Percentiles rank a stretch among this genome's conserved stretches.
Evolutionary conservation across 2,797 vertebrate genomes (phyloP).

Genomic region (Lateolabrax maculatus): DNA sequence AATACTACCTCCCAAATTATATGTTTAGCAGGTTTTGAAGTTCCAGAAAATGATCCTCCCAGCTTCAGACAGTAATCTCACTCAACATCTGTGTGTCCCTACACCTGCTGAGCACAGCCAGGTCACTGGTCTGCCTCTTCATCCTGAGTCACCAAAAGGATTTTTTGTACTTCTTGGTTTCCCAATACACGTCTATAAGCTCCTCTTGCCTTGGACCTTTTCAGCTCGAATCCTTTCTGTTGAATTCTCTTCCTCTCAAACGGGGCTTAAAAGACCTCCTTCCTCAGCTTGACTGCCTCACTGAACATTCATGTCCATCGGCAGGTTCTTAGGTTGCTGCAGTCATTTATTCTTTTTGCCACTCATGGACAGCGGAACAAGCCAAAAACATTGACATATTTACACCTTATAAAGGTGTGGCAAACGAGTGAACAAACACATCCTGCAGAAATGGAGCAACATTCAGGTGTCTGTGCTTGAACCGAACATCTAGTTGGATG

Average conservation of each 20-base stretch:
- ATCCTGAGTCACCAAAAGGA: conserved; percentile 37
- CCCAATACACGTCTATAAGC: conserved; percentile 16
- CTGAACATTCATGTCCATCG: conserved; percentile 35
- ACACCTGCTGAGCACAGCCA: conserved; percentile 33
- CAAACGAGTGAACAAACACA: conserved; percentile 13
- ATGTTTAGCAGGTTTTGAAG: conserved; percentile 27
- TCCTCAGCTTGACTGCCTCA: conserved; percentile 30
- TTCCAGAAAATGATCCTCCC: conserved; percentile 31
- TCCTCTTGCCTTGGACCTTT: conserved; percentile 22
- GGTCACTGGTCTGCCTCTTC: conserved; percentile 47
- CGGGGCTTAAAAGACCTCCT: conserved; percentile 21
- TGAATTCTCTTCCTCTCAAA: conserved; percentile 41
- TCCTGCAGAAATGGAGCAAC: not conserved
- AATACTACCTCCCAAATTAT: conserved; percentile 36
- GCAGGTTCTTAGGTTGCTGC: conserved; percentile 13
- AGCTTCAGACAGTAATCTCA: conserved; percentile 34
- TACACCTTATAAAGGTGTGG: conserved; percentile 17
- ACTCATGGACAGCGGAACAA: not conserved
- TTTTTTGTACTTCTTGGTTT: conserved; percentile 36
- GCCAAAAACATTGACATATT: conserved; percentile 14
- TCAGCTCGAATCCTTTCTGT: conserved; percentile 29
- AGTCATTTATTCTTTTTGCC: conserved; percentile 27
- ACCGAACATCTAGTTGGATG: not conserved
- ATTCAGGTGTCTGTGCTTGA: not conserved
- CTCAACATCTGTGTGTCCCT: conserved; percentile 28